Evolutionary conservation across 2,797 vertebrate species (phyloP).

Genomic region (Arnoldichthys spilopterus): DNA sequence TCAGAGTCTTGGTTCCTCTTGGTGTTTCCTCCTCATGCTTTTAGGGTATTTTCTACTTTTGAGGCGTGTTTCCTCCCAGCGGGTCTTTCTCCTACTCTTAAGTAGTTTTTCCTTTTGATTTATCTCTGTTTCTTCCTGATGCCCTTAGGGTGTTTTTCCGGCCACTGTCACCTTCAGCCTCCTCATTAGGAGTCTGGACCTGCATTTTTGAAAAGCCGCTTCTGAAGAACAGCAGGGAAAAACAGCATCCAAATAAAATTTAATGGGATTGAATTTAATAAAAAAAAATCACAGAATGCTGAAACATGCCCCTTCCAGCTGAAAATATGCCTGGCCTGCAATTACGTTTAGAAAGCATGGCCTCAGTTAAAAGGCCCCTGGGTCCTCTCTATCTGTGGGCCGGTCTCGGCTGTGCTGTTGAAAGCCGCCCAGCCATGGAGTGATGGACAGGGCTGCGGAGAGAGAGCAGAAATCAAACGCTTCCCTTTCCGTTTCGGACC

Average conservation of each 20-base stretch:
- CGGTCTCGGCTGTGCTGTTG: neutral
- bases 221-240: neutral
- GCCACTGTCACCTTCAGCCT: neutral
- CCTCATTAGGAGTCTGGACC: neutral
- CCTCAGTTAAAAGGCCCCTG: constrained; percentile 2
- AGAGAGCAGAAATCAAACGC: constrained; percentile 50
- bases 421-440: constrained; percentile 19
- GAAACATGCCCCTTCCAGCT: neutral
- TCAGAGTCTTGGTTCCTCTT: neutral
- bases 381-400: neutral
- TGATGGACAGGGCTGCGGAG: constrained; percentile 38
- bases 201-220: neutral
- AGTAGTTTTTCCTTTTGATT: neutral
- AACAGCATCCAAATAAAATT: neutral
- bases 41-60: neutral
- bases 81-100: too few species aligned
- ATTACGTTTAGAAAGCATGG: neutral
- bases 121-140: neutral
- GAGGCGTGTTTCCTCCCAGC: too few species aligned
- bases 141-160: neutral
- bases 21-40: neutral
- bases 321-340: neutral
- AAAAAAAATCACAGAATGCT: neutral
- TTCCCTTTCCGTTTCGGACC: constrained; percentile 11
- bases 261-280: neutral